A percentile compares a stretch with the other conserved stretches of the same genome.
These are phyloP conservation scores for Setophaga coronata DNA, from an alignment of 2,113 vertebrate genomes.

Conservation along the genomic window DNA sequence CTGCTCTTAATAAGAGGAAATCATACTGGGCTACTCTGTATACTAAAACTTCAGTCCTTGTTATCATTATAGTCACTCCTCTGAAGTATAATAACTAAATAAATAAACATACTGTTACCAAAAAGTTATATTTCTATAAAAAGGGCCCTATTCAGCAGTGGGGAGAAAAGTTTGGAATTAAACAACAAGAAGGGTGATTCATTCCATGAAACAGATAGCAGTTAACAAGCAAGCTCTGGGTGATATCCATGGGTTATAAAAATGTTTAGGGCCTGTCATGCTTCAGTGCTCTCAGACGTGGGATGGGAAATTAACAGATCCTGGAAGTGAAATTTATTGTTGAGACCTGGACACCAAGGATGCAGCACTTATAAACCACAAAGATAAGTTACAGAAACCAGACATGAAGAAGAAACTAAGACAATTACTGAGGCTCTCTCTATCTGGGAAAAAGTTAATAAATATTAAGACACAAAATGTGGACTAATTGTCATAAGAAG, in stretches of 20 bases:
- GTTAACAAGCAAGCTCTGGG: neutral
- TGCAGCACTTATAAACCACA: neutral
- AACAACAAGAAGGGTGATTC: neutral
- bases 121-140: neutral
- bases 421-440: neutral
- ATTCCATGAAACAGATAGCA: neutral
- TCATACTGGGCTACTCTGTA: neutral
- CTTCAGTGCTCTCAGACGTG: neutral
- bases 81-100: neutral
- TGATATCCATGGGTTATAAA: neutral
- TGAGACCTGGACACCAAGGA: neutral
- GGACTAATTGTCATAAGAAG: neutral
- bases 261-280: neutral
- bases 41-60: neutral
- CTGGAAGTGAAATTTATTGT: neutral
- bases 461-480: neutral
- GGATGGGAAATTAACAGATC: neutral
- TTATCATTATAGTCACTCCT: neutral
- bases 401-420: neutral
- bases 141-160: neutral
- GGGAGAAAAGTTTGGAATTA: neutral
- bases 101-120: neutral
- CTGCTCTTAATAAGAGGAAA: neutral
- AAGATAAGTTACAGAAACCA: neutral
- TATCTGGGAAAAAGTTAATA: neutral